Evolutionary conservation across 2,888 invertebrate species (phyloP), one percentile per base, ranked within the genome.

Genomic region (Phyllotreta striolata): DNA sequence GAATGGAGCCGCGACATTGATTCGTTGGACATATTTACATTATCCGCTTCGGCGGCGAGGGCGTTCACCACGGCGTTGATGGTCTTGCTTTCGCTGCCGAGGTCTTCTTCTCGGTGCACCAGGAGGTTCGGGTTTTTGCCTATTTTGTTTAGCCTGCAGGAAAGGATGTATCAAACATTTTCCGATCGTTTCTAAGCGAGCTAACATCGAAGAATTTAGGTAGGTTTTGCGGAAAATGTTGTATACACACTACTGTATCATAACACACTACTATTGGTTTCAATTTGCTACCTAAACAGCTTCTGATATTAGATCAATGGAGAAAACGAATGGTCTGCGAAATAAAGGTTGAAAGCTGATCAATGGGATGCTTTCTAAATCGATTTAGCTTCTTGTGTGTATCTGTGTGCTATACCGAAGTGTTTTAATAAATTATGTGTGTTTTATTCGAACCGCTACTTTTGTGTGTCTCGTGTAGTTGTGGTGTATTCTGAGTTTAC

Each of bases 51-150:
- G 66, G 93, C 93, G 62, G 95, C 93, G 74, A 96, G 85, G 69
- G 95, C 95, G 83, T 93, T 95, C 75, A 95, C 95, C 74, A 95
- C 95, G 55, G 95, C 95, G 81, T 93, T 95, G 81, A 96, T 95
- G 70, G 93, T 93, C 84, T 91, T 91, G 79, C 91, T 89, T 82
- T 91, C 87, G 62, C 87, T 87, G 47, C 87, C 87, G 62, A 87
- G 83, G 78, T 87, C 87, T 77, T 87, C 87, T 77, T 90, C 90
- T 67, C 91, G 87, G 78, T 93, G 92, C 76, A 91, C 88, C 78
- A 96, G 93, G 76, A 96, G 87, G 82, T 94, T 95, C 58, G 97
- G 97, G 84, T 98, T 97, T 85, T 97, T 97, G 74, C 98, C 98
- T 81, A 98, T 97, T 85, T 98, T 98, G 85, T 97, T 97, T 76